A percentile compares a stretch with the other conserved stretches of the same genome.
Evolutionary conservation across 2,113 vertebrate genomes (phyloP).

Genomic region (Sylvicapra grimmia): DNA sequence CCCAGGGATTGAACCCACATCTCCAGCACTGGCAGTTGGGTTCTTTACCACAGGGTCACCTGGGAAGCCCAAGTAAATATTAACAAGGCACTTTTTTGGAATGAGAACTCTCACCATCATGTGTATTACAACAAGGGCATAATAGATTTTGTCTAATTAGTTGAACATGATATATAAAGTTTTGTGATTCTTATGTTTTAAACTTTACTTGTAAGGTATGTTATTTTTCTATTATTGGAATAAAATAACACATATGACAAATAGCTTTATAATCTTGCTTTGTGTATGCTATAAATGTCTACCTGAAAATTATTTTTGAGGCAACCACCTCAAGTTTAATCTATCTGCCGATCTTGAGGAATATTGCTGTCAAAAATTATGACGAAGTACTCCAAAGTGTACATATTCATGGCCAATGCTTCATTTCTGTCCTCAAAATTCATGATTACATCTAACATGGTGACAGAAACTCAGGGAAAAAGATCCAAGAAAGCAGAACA

Average conservation of each 20-base stretch:
- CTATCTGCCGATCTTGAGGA: slow-evolving; percentile 27
- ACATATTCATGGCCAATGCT: background rate
- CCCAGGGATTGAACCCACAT: background rate
- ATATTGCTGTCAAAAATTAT: background rate
- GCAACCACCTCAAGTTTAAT: slow-evolving; percentile 17
- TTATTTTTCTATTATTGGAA: slow-evolving; percentile 24
- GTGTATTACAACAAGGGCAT: background rate
- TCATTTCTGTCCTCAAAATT: background rate
- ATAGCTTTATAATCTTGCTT: slow-evolving; percentile 26
- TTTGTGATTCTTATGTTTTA: slow-evolving; percentile 7
- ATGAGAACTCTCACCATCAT: background rate
- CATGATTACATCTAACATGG: background rate
- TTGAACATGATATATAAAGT: background rate
- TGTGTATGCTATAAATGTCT: slow-evolving; percentile 24
- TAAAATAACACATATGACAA: slow-evolving; percentile 45
- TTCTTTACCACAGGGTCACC: background rate
- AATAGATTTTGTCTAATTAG: slow-evolving; percentile 20
- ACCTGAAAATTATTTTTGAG: slow-evolving; percentile 33
- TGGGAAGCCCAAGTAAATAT: background rate
- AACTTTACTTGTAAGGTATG: background rate
- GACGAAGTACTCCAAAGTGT: background rate
- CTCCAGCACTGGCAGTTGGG: background rate
- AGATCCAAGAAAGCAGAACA: background rate
- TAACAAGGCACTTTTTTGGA: background rate
- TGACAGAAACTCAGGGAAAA: background rate